phyloP scores from a whole-genome alignment of 2,113 vertebrate genomes.

The Dunckerocampus dactyliophorus region DNA sequence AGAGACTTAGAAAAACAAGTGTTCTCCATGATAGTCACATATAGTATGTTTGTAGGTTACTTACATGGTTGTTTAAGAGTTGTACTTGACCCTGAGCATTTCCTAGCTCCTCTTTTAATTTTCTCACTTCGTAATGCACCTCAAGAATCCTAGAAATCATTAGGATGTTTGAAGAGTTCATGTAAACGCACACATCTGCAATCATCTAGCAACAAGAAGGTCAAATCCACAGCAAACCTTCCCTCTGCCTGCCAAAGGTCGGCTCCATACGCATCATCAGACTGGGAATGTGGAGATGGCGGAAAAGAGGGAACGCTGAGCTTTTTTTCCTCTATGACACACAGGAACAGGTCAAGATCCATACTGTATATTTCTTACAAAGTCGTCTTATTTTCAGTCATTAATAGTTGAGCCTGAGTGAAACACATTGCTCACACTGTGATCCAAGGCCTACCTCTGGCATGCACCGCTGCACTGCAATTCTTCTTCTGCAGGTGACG shows the following conservation, averaged over 20 bases:
- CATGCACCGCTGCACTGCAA: slow-evolving; percentile 92
- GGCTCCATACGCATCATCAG: slow-evolving; percentile 87
- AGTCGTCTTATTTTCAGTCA: too few relatives aligned
- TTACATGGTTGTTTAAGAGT: slow-evolving; percentile 82
- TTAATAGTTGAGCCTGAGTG: too few relatives aligned
- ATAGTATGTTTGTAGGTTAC: background rate
- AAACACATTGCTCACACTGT: too few relatives aligned
- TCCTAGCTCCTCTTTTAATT: slow-evolving; percentile 81
- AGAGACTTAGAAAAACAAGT: too few relatives aligned
- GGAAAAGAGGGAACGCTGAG: slow-evolving; percentile 81
- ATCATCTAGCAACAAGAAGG: too few relatives aligned
- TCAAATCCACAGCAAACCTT: slow-evolving; percentile 65
- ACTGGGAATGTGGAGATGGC: slow-evolving; percentile 75
- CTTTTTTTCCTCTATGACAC: slow-evolving; percentile 83
- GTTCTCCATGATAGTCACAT: too few relatives aligned
- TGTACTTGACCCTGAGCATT: slow-evolving; percentile 75
- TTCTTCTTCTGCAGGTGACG: slow-evolving; percentile 95
- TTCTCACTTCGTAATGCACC: slow-evolving; percentile 81
- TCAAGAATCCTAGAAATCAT: slow-evolving; percentile 83
- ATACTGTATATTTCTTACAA: background rate
- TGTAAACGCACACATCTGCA: too few relatives aligned
- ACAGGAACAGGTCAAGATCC: background rate
- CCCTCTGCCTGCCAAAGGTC: slow-evolving; percentile 90
- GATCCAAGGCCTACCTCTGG: slow-evolving; percentile 76
- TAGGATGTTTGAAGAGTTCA: background rate